Percentiles rank a stretch among this genome's conserved stretches.
These are phyloP conservation scores for Phylloscopus collybita DNA, from an alignment of 2,797 vertebrate species.

Conservation along the genomic window DNA sequence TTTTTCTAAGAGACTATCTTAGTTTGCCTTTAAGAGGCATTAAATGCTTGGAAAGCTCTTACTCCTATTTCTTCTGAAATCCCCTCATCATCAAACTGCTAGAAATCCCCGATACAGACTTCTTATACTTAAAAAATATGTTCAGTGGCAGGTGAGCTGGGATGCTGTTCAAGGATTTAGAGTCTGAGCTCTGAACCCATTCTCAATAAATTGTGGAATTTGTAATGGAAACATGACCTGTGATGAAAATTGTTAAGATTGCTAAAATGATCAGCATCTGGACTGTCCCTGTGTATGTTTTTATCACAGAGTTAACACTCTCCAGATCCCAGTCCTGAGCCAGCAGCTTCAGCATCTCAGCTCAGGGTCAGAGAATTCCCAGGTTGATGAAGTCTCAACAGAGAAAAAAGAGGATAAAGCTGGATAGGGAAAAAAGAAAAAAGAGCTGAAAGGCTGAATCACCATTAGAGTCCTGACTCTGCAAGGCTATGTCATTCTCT, in stretches of 20 bases:
- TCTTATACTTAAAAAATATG: not conserved
- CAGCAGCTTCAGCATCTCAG: not conserved
- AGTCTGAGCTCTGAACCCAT: not conserved
- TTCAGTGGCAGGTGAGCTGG: not conserved
- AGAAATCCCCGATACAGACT: not conserved
- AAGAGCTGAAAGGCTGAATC: not conserved
- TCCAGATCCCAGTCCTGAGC: not conserved
- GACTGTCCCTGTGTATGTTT: not conserved
- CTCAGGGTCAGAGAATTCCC: not conserved
- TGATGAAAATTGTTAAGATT: not conserved
- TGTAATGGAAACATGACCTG: rapidly evolving
- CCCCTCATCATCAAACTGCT: not conserved
- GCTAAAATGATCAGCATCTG: not conserved
- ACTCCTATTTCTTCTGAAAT: not conserved
- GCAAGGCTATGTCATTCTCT: not conserved
- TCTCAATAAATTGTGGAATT: not conserved
- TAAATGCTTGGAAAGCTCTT: not conserved
- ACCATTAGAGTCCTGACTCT: not conserved
- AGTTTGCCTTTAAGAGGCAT: not conserved
- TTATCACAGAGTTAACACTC: not conserved
- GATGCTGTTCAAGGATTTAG: not conserved
- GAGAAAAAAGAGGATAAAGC: not conserved
- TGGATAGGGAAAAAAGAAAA: not conserved
- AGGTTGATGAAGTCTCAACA: not conserved
- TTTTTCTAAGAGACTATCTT: not conserved